Base-by-base conservation (phyloP, 2,113 vertebrate genomes). In the Azemiops feae region DNA sequence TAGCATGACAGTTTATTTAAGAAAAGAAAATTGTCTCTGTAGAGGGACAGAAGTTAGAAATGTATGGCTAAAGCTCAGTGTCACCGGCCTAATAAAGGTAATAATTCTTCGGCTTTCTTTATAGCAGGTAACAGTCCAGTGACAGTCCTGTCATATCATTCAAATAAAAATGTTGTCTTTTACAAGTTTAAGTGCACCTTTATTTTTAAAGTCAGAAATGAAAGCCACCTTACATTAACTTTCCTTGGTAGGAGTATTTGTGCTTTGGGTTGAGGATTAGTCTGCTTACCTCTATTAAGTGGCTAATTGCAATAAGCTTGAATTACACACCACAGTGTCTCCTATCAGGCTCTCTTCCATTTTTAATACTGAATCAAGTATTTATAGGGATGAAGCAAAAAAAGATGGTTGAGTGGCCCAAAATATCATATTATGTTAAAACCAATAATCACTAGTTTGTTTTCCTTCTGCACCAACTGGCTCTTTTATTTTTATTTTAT, bases 1-100 rank as follows among this genome's bases (percentile, higher is more conserved):
- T 98, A 98, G 98, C 98, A 98, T 99, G 99, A 99, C 99, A 99
- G 99, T 99, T 99, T 99, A 99, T 99, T 99, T 99, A 99, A 99
- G 99, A 99, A 99, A 99, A 99, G 99, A 99, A 99, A 99, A 99
- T 99, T 99, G 99, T 99, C 99, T 99, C 98, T 97, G 98, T 98
- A 98, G 98, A 98, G 98, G 98, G 98, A 98, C 98, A 98, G 98
- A 98, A 98, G 98, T 98, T 98, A 97, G 97, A 98, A 98, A 99
- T 98, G 98, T 98, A 99, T 99, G 97, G 98, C 98, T 97, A 98
- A 98, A 98, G 97, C 98, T 98, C 98, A 97, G 98, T 98, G 98
- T 98, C 98, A 98, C 97, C 96, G 98, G 97, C 98, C 98, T 99
- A 99, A 99, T 99, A 99, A 99, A 99, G 98, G 98, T 98, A 98